Evolutionary conservation across 2,113 vertebrate genomes (phyloP).

Genomic region (Prunella himalayana): DNA sequence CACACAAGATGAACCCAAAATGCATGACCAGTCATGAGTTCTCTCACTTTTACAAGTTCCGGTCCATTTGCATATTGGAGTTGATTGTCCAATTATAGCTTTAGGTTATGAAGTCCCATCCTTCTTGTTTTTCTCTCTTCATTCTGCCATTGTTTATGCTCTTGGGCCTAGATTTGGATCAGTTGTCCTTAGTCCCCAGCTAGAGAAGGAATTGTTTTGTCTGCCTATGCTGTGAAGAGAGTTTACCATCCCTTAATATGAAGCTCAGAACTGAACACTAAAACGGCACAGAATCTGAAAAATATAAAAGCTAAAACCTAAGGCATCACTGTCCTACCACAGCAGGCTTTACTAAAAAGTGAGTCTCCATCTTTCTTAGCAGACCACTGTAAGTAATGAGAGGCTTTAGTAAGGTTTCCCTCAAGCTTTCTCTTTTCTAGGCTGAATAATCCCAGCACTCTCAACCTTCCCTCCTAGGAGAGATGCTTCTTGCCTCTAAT

Average conservation of each 20-base stretch:
- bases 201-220: background rate
- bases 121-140: background rate
- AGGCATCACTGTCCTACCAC: background rate
- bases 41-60: background rate
- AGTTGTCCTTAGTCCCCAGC: background rate
- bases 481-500: background rate
- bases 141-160: background rate
- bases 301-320: background rate
- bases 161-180: background rate
- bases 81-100: background rate
- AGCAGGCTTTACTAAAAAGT: background rate
- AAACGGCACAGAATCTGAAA: background rate
- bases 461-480: background rate
- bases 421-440: background rate
- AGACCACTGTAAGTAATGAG: background rate
- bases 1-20: background rate
- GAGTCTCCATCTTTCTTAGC: background rate
- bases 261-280: background rate
- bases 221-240: background rate
- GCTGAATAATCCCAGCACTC: background rate
- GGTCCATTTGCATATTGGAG: background rate
- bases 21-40: background rate
- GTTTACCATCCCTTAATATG: background rate
- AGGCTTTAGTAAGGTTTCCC: background rate
- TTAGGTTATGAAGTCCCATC: background rate